Percentiles rank a stretch among this genome's conserved stretches.
Evolutionary conservation across 2,797 vertebrate species (phyloP).

Genomic region (Macrochelys suwanniensis): DNA sequence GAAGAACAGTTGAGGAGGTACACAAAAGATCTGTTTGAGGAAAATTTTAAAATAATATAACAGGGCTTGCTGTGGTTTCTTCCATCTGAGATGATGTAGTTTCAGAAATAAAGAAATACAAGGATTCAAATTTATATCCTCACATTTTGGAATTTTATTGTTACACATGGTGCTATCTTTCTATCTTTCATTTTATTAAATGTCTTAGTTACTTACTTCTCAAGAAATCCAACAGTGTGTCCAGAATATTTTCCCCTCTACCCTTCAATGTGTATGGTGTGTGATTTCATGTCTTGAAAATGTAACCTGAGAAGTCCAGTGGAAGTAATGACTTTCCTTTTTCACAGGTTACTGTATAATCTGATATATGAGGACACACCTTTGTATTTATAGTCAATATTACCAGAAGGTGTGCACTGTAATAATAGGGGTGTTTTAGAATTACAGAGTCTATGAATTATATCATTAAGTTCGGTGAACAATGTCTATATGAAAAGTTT

Average conservation of each 20-base stretch:
- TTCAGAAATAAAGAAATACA: not conserved
- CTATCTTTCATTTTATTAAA: not conserved
- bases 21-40: not conserved
- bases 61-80: not conserved
- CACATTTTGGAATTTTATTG: not conserved
- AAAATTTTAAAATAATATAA: not conserved
- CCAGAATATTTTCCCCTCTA: not conserved
- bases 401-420: not conserved
- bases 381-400: not conserved
- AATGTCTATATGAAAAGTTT: not conserved
- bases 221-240: not conserved
- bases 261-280: not conserved
- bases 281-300: not conserved
- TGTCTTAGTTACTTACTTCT: not conserved
- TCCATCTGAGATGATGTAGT: not conserved
- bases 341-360: not conserved
- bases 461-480: conserved; percentile 14
- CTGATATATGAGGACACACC: not conserved
- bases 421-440: not conserved
- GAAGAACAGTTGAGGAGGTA: not conserved
- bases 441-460: conserved; percentile 2
- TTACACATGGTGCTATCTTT: not conserved
- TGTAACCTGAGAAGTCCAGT: not conserved
- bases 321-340: not conserved
- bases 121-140: not conserved